A percentile compares a stretch with the other conserved stretches of the same genome.
phyloP scores from a whole-genome alignment of 2,797 vertebrate species.

The Alcedo atthis region DNA sequence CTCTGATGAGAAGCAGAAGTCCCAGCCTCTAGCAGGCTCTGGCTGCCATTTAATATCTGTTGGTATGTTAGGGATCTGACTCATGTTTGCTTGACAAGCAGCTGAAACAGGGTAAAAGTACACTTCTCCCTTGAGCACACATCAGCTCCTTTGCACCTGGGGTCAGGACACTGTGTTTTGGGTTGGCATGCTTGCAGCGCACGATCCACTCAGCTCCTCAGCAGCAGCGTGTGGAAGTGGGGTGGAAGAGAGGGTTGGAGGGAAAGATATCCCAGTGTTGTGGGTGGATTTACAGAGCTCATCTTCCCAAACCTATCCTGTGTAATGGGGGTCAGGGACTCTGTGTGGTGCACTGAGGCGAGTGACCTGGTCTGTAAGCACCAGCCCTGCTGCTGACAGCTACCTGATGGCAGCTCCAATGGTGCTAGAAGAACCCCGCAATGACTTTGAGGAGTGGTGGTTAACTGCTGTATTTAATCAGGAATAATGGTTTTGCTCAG shows the following conservation, averaged over 20 bases:
- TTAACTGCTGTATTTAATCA: background rate
- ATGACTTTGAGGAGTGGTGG: background rate
- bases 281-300: background rate
- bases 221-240: background rate
- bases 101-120: constrained; percentile 34
- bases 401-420: background rate
- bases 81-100: constrained; percentile 33
- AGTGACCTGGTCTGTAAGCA: background rate
- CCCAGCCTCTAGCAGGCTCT: background rate
- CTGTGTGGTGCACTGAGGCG: fast-evolving
- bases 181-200: background rate
- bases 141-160: background rate
- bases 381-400: background rate
- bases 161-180: background rate
- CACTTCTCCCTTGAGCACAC: constrained; percentile 26
- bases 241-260: background rate
- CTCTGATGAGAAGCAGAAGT: constrained; percentile 14
- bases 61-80: constrained; percentile 43
- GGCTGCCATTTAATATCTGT: constrained; percentile 33
- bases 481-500: background rate
- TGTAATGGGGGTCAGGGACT: fast-evolving
- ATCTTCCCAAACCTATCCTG: background rate
- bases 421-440: background rate
- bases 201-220: background rate
- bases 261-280: background rate